phyloP scores from a whole-genome alignment of 2,888 invertebrate species.

The Elysia crispata region DNA sequence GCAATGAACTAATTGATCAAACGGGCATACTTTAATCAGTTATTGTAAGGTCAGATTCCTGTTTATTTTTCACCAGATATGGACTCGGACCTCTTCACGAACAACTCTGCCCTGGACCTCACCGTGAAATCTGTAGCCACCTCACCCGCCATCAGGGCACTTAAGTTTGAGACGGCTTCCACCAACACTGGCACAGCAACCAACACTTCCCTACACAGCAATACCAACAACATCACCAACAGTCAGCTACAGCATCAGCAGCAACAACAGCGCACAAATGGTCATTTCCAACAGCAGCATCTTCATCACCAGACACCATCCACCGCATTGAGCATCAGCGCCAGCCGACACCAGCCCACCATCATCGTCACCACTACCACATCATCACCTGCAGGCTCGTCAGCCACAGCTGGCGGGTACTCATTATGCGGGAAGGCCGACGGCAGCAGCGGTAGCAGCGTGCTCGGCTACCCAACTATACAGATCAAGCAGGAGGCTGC shows the following conservation, averaged over 20 bases:
- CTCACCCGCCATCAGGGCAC: constrained; percentile 46
- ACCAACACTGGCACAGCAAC: constrained; percentile 49
- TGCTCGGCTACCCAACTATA: constrained; percentile 81
- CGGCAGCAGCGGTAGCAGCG: constrained; percentile 46
- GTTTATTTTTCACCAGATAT: constrained; percentile 82
- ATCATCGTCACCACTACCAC: constrained; percentile 72
- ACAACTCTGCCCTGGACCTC: constrained; percentile 83
- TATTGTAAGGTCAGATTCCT: not conserved
- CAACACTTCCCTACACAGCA: constrained; percentile 55
- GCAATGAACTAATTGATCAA: too few relatives aligned
- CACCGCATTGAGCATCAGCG: constrained; percentile 28
- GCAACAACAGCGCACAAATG: not conserved
- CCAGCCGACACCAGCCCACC: constrained; percentile 78
- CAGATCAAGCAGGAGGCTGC: constrained; percentile 85
- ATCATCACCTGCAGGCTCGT: constrained; percentile 35
- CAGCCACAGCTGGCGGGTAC: constrained; percentile 1
- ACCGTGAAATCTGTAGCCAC: constrained; percentile 78
- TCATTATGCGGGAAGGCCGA: constrained; percentile 23
- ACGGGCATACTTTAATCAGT: too few relatives aligned
- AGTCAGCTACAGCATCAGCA: not conserved
- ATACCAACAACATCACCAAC: not conserved
- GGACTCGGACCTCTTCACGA: constrained; percentile 90
- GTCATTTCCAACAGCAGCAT: constrained; percentile 19
- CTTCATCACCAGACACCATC: constrained; percentile 19
- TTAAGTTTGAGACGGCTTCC: constrained; percentile 61